Evolutionary conservation across 1,140 invertebrate genomes (phyloP), one percentile per base, ranked within the genome.

Genomic region (Meloidogyne hapla): DNA sequence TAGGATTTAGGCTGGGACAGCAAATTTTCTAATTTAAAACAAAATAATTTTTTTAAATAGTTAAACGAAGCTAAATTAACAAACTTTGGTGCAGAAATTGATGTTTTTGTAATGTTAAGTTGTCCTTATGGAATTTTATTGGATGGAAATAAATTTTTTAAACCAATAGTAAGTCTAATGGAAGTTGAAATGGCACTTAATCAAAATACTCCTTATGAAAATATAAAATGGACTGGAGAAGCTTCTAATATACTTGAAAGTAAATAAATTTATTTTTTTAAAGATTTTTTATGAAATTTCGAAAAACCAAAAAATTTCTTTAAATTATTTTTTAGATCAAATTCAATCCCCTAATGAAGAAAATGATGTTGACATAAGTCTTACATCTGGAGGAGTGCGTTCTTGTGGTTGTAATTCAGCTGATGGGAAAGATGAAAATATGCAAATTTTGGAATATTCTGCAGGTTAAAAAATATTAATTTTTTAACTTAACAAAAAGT

Each of bases 151-250:
- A 71, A 83, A 33, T 84, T 77, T 42, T 84, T 66, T 40, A 78
- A 79, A 25, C 82, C 82, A 12, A 77, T 83, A 21, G 74, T 83
- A n/a, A 83, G 77, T 15, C 21, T 83, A 21, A 84, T 84, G 61
- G 82, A 83, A 68, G 83, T 81, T 4, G 82, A 84, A 74, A 80
- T 83, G 3, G 83, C 83, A 25, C 67, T 84, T 12, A 84, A 83
- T 42, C 67, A 83, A 84, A 38, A 23, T 6, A 61, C 9, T 8
- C 61, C 13, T 25, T 73, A 42, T 61, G 56, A 73, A 42, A 15
- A 10, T 38, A 63, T 25, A 12, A 23, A 9, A 64, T 38, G 23
- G 71, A 64, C 64, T 78, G 21, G 82, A 66, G 28, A 78, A 18
- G 25, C 61, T 23, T 63, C 61, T 13, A n/a, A 61, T 71, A 42